Base-by-base conservation (phyloP, 1,140 invertebrate genomes). In the Drosophila nigrodunni region DNA sequence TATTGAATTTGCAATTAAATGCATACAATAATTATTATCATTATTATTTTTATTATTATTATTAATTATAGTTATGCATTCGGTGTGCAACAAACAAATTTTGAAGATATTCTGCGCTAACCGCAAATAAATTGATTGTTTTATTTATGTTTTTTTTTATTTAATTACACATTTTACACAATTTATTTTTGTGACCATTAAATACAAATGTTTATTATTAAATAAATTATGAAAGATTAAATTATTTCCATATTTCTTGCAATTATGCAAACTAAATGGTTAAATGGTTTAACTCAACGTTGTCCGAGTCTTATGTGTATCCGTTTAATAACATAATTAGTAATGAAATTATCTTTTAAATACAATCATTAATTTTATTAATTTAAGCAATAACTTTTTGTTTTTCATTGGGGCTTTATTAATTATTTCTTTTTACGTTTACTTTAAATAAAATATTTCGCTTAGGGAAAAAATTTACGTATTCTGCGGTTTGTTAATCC, bases 1-100 rank as follows among this genome's bases (percentile, higher is more conserved):
- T 35, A 80, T 47, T 58, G 54, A 50, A 57, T 60, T 62, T 71
- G 67, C 86, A 83, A 87, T 88, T 87, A 83, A 87, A 70, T 59
- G 43, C 60, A 47, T 30, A 7, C 70, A 70, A 69, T 71, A 66
- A 78, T 77, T 73, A 68, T 77, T 66, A 61, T 58, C 13, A 35
- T 46, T 57, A 54, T 61, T 52, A 15, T 46, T 57, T 47, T 61
- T 47, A 15, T 55, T 64, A 66, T 44, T 62, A 80, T 77, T 71
- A 47, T 30, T 25, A 30, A 30, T 50, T 50, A 69, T 55, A 64
- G 66, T 68, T 50, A 35, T 34, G 37, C 57, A 30, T 66, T 52
- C 13, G 43, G 21, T 52, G 50, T 67, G 58, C 34, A 52, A 73
- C 46, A 67, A 58, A 65, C 50, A 37, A 54, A 60, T 44, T 71